Evolutionary conservation across 2,888 invertebrate species (phyloP), one percentile per base, ranked within the genome.

Genomic region (Lottia scabra): DNA sequence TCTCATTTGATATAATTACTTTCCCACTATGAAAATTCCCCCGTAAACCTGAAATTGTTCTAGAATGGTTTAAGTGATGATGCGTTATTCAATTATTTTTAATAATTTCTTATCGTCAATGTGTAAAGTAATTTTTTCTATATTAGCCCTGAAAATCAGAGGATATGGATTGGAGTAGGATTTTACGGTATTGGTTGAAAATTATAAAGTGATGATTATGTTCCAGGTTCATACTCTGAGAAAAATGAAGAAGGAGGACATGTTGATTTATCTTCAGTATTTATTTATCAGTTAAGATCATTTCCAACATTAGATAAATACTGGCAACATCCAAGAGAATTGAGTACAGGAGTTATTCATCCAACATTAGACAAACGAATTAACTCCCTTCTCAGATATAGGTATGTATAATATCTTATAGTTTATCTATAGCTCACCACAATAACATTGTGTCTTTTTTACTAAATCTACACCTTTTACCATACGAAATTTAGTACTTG

Each of bases 261-360:
- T 45, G 72, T n/a, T 27, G 67, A 72, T 44, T 70, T 65, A 43
- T 75, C 77, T 46, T 63, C 77, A 16, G 71, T 87, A 44, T 87
- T 84, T 75, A 80, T 84, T 15, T 86, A 82, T 67, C 78, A 79
- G 48, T 76, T 86, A 16, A 73, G 79, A 10, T 82, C 82, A 10
- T 87, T 84, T 75, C 82, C 84, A n/a, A 75, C 81, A 10, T 72
- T 87, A 48, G 85, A 86, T 67, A 65, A 70, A 2, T 85, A 82
- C 76, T 83, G 82, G 80, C 74, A 72, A 63, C 76, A 68, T 46
- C 56, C 75, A 30, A 77, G 81, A n/a, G 68, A 74, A 63, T 68
- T 70, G 15, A 75, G 76, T 15, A 75, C 80, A 0, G 77, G 79
- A 30, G 77, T 75, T 3, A 78, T 84, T 15, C 85, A 83, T 73